phyloP scores from a whole-genome alignment of 2,888 invertebrate genomes.

The Sarcophaga subvicina region DNA sequence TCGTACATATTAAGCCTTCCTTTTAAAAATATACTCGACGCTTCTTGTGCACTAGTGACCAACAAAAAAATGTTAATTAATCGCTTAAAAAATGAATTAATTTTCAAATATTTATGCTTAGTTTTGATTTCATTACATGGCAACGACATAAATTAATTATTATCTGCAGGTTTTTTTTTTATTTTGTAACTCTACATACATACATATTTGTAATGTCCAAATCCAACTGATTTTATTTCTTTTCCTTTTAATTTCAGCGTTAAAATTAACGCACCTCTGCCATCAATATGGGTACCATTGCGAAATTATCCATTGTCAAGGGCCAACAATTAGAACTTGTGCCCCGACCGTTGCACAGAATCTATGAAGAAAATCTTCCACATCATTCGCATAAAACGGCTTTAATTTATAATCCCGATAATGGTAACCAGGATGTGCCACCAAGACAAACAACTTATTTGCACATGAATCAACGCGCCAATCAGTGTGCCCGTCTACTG shows the following conservation, averaged over 20 bases:
- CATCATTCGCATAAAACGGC: slow-evolving; percentile 84
- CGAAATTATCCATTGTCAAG: slow-evolving; percentile 87
- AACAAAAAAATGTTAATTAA: no score
- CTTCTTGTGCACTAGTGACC: no score
- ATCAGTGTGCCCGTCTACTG: slow-evolving; percentile 82
- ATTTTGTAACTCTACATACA: background rate
- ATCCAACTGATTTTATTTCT: background rate
- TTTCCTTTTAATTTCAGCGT: slow-evolving; percentile 22
- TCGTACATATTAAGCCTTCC: no score
- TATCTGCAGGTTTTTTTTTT: background rate
- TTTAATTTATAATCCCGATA: slow-evolving; percentile 83
- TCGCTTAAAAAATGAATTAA: no score
- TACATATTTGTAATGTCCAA: no score
- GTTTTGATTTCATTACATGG: slow-evolving; percentile 26
- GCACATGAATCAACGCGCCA: slow-evolving; percentile 82
- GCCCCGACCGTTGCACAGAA: slow-evolving; percentile 83
- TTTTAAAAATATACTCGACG: no score
- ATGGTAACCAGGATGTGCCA: slow-evolving; percentile 27
- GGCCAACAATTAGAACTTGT: slow-evolving; percentile 84
- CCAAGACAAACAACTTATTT: slow-evolving; percentile 78
- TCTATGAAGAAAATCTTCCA: slow-evolving; percentile 84
- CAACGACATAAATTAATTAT: slow-evolving; percentile 11
- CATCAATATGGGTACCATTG: slow-evolving; percentile 87
- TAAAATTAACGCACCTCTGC: background rate
- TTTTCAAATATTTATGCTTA: background rate